Evolutionary conservation across 1,140 invertebrate species (phyloP), one percentile per base, ranked within the genome.

Genomic region (Plectrocnemia conspersa): DNA sequence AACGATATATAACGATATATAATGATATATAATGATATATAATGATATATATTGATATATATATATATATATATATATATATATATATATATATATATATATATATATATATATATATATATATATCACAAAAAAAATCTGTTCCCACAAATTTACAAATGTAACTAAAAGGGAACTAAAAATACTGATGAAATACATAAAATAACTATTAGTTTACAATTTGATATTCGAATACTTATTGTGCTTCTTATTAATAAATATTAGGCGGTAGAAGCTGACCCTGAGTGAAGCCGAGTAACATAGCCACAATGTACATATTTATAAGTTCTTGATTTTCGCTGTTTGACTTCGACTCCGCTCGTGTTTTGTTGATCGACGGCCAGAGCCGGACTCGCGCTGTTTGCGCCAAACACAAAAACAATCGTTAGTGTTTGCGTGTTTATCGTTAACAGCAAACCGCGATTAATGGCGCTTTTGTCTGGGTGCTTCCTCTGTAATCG

Each of bases 391-490:
- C 27, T 7, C 27, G n/a, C n/a, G n/a, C n/a, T 16, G 22, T 45
- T 18, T 22, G 22, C 23, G 23, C 23, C 22, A 16, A 22, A 44
- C 19, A 24, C 16, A 44, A 44, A 44, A 44, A 44, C 41, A 44
- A 44, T 44, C 41, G 41, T 32, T 35, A 13, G 22, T 29, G 23
- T 25, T 29, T 29, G 49, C 49, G 50, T 54, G 52, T 54, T 54
- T 54, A 54, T 54, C 41, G 52, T 54, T 45, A 54, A 32, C 46
- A 33, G 25, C 46, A 18, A 49, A 49, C 46, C 46, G 52, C 52
- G 52, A 54, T 54, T 54, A 54, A 54, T 27, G 52, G 19, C 11
- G 27, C 52, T 21, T 33, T 45, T 45, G 41, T 46, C 25, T 33
- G 46, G 27, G 15, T 7, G 4, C 13, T 35, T 6, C 41, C 16